These are phyloP conservation scores for Cylloceria caligata DNA, from an alignment of 2,888 invertebrate species.

Conservation along the genomic window DNA sequence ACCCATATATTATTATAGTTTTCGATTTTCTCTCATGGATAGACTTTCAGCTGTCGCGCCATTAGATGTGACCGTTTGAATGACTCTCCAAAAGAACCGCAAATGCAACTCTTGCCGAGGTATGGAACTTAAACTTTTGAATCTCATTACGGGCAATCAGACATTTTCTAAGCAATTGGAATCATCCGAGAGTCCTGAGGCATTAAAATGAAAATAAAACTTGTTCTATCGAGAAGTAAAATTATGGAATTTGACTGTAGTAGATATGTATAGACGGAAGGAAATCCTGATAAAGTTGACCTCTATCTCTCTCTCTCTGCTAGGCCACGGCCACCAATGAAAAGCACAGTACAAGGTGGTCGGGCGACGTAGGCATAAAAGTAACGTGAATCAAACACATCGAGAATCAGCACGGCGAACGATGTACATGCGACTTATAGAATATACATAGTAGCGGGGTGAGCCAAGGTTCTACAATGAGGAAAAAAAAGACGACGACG, in stretches of 20 bases:
- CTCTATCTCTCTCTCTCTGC: constrained; percentile 31
- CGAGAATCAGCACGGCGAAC: constrained; percentile 39
- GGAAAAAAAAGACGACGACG: constrained; percentile 10
- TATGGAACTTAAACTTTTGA: too few species aligned
- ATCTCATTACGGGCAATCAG: not conserved
- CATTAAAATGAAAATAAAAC: not conserved
- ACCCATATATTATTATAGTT: not conserved
- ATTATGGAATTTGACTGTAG: not conserved
- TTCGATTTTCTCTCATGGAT: too few species aligned
- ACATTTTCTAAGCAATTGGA: too few species aligned
- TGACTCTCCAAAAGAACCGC: too few species aligned
- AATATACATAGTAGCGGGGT: not conserved
- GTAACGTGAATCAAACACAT: constrained; percentile 30
- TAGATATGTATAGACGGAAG: not conserved
- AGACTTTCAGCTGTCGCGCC: too few species aligned
- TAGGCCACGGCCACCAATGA: constrained; percentile 48
- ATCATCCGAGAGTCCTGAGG: too few species aligned
- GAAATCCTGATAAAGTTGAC: not conserved
- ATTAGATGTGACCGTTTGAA: too few species aligned
- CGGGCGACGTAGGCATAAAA: constrained; percentile 45
- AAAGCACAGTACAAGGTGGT: constrained; percentile 29
- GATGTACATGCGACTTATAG: constrained; percentile 2
- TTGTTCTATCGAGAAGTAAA: not conserved
- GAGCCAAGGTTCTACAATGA: constrained; percentile 4
- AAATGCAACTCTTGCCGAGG: too few species aligned